A percentile compares a stretch with the other conserved stretches of the same genome.
phyloP scores from a whole-genome alignment of 2,113 vertebrate species.

The Suricata suricatta region DNA sequence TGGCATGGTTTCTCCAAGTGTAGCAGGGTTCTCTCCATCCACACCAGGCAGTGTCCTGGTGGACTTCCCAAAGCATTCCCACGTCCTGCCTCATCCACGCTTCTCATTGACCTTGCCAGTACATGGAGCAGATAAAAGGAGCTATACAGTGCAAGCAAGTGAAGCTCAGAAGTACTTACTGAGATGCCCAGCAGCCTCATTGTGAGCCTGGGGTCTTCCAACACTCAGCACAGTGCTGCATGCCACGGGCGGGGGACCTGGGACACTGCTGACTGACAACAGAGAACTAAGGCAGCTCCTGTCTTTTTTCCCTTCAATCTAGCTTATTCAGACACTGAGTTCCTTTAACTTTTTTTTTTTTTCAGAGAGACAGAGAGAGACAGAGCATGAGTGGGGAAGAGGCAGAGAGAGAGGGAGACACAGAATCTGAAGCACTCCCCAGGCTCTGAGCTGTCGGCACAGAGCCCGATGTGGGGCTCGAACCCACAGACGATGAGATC shows the following conservation, averaged over 20 bases:
- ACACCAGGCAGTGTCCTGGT: fast-evolving
- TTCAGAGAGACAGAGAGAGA: no score
- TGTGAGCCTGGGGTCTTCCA: background rate
- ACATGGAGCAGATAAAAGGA: background rate
- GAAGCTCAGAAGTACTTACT: background rate
- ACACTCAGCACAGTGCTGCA: background rate
- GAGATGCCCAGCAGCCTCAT: background rate
- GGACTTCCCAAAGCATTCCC: background rate
- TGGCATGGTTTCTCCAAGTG: background rate
- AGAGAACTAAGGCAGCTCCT: background rate
- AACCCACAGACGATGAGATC: no score
- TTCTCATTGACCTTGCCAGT: background rate
- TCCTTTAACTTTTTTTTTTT: background rate
- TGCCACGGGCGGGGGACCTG: fast-evolving
- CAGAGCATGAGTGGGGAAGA: no score
- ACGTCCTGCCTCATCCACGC: background rate
- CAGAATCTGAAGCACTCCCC: no score
- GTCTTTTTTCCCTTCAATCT: background rate
- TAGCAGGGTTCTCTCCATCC: background rate
- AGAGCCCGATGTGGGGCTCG: no score
- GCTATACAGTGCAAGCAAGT: background rate
- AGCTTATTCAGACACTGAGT: background rate
- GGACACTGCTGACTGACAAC: background rate
- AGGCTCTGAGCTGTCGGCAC: no score
- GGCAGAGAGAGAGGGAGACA: no score